Percentiles rank a stretch among this genome's conserved stretches.
These are phyloP conservation scores for Trissolcus japonicus DNA, from an alignment of 2,888 invertebrate species.

Conservation along the genomic window DNA sequence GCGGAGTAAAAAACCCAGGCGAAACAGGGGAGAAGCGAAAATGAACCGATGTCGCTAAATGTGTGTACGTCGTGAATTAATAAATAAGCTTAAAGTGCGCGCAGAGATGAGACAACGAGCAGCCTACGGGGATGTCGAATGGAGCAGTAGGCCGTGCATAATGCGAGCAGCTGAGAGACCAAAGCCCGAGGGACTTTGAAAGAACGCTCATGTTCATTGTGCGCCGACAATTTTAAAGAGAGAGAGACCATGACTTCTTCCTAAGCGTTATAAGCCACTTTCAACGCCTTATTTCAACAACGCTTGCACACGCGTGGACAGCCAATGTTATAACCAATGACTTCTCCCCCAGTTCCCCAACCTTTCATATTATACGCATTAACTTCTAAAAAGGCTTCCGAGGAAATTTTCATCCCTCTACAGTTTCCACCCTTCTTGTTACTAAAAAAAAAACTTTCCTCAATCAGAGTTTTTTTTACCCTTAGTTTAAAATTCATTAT, in stretches of 20 bases:
- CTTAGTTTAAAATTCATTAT: no score
- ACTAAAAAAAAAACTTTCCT: neutral
- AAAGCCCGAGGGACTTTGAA: constrained; percentile 58
- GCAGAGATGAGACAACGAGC: constrained; percentile 56
- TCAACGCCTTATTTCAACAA: constrained; percentile 35
- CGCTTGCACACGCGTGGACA: constrained; percentile 48
- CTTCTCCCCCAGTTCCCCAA: constrained; percentile 10
- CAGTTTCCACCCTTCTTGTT: neutral
- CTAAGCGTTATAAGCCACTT: constrained; percentile 58
- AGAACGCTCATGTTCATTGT: constrained; percentile 56
- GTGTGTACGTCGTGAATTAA: constrained; percentile 70
- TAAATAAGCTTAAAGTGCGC: constrained; percentile 68
- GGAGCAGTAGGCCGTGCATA: constrained; percentile 70
- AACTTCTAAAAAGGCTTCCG: constrained; percentile 1
- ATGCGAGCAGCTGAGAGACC: constrained; percentile 70
- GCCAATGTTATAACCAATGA: constrained; percentile 14
- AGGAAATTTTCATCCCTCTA: constrained; percentile 13
- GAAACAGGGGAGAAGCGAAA: constrained; percentile 8
- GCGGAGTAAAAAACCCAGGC: constrained; percentile 2
- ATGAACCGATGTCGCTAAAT: constrained; percentile 35
- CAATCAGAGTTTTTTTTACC: no score
- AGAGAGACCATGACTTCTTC: constrained; percentile 58
- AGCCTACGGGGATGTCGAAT: constrained; percentile 66
- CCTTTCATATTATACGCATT: constrained; percentile 37
- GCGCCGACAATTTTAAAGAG: constrained; percentile 44